phyloP scores from a whole-genome alignment of 2,888 invertebrate genomes.

The Congeria kusceri region DNA sequence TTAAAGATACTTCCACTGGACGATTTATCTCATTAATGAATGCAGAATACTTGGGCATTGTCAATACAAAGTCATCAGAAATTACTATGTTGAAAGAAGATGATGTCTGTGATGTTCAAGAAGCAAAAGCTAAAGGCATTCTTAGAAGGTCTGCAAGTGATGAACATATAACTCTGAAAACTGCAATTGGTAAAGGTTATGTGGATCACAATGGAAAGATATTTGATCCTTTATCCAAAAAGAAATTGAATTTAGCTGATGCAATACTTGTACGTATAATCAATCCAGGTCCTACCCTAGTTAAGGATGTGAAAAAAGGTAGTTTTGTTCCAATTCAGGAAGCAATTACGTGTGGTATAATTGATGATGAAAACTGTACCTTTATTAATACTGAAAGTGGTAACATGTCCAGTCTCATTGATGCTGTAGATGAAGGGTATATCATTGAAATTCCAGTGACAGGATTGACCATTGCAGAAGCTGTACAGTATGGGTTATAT shows the following conservation, averaged over 20 bases:
- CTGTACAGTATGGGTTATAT: conserved; percentile 73
- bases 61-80: conserved; percentile 60
- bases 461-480: conserved; percentile 77
- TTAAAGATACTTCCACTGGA: conserved; percentile 65
- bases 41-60: conserved; percentile 59
- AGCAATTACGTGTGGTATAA: conserved; percentile 70
- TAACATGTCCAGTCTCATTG: conserved; percentile 64
- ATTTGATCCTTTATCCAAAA: conserved; percentile 75
- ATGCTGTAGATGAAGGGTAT: conserved; percentile 76
- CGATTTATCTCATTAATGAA: conserved; percentile 62
- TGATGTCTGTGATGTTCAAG: conserved; percentile 58
- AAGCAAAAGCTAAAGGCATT: conserved; percentile 64
- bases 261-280: conserved; percentile 77
- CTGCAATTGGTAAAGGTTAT: conserved; percentile 92
- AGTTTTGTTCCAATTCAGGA: conserved; percentile 90
- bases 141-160: conserved; percentile 85
- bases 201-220: conserved; percentile 87
- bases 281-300: conserved; percentile 70
- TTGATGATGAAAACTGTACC: conserved; percentile 66
- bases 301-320: conserved; percentile 93
- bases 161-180: conserved; percentile 91
- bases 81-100: conserved; percentile 58
- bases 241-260: conserved; percentile 73
- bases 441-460: conserved; percentile 76
- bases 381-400: conserved; percentile 67